Base-by-base conservation (phyloP, 2,888 invertebrate species). In the Hydroisotoma schaefferi region DNA sequence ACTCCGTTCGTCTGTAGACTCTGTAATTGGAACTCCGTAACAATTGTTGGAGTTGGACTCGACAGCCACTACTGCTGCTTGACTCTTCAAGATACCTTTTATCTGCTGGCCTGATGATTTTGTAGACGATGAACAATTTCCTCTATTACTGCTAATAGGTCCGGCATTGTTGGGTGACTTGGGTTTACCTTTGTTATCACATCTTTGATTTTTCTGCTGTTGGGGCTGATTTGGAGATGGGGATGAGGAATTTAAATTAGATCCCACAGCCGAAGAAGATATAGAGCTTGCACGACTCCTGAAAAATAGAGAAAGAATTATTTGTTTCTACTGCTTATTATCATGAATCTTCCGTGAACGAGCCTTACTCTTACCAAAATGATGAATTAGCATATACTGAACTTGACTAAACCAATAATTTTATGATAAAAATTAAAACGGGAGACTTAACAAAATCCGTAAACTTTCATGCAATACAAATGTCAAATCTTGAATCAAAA, bases 201-300 rank as follows among this genome's bases (percentile, higher is more conserved):
- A 4, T 12, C 28, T 49, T 46, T 46, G 26, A 48, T 48, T 28
- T n/a, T 33, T 49, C 48, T 46, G 56, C 44, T 53, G 47, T 43
- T 52, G 25, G 12, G 33, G 52, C 48, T 37, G 53, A 44, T 47
- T 52, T 40, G 43, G 55, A 56, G 37, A 37, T 29, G 56, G 43
- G 56, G 59, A 57, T 54, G 53, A 26, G 56, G 52, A 51, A 52
- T 61, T 52, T 49, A 58, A 61, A 37, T 63, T 55, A 58, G 63
- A 54, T 52, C 52, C 47, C 38, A 51, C 38, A 43, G 63, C 57
- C 53, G 61, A 65, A n/a, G n/a, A n/a, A n/a, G n/a, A n/a, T 46
- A 54, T 48, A 27, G 67, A 65, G 60, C 65, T 65, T 26, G 71
- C 60, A 55, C 66, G 71, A 61, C 66, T 71, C 68, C 71, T 71